Evolutionary conservation across 2,888 invertebrate genomes (phyloP).

Genomic region (Spilarctia lutea): DNA sequence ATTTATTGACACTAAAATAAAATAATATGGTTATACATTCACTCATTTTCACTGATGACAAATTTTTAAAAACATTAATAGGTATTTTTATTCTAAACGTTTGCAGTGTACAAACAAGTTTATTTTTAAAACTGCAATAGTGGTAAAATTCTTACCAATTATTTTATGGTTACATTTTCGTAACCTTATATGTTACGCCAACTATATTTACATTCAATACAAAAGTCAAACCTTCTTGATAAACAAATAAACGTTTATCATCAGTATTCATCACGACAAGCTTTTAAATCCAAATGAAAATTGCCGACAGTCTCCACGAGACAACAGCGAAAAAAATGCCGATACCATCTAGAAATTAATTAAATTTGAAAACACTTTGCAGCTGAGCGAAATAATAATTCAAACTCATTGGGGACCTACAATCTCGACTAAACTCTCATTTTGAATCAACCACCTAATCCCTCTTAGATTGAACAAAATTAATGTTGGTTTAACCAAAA

Average conservation of each 20-base stretch:
- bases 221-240: not conserved
- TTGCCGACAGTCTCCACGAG: slow-evolving; percentile 26
- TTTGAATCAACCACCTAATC: slow-evolving; percentile 58
- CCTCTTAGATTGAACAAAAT: slow-evolving; percentile 70
- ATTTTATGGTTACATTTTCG: not conserved
- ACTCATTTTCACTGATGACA: too few relatives aligned
- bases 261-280: not conserved
- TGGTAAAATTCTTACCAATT: not conserved
- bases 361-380: slow-evolving; percentile 53
- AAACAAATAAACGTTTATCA: not conserved
- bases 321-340: slow-evolving; percentile 29
- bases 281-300: slow-evolving; percentile 19
- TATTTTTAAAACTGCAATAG: too few relatives aligned
- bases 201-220: not conserved
- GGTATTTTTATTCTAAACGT: too few relatives aligned
- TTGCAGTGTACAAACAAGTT: too few relatives aligned
- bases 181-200: not conserved
- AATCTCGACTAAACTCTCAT: slow-evolving; percentile 44
- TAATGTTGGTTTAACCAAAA: slow-evolving; percentile 68
- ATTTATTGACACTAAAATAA: too few relatives aligned
- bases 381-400: slow-evolving; percentile 40
- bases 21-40: too few relatives aligned
- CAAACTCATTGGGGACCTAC: slow-evolving; percentile 34
- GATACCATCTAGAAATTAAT: slow-evolving; percentile 57
- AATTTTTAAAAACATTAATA: too few relatives aligned